phyloP scores from a whole-genome alignment of 2,888 invertebrate genomes.

The Ecliptopera silaceata region DNA sequence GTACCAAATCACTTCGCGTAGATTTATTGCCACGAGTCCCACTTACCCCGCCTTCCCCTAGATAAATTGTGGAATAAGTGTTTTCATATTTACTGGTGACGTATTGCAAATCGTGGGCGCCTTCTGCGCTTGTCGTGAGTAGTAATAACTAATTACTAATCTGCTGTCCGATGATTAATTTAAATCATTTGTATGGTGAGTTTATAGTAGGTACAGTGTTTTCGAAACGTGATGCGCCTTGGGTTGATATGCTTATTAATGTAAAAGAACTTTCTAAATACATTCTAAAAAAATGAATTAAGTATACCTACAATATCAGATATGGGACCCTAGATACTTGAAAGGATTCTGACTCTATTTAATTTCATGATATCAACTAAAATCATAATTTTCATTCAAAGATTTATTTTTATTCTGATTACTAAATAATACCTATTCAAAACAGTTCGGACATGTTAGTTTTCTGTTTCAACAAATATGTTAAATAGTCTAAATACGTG shows the following conservation, averaged over 20 bases:
- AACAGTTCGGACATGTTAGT: no score
- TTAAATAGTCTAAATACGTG: no score
- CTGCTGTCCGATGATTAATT: constrained; percentile 72
- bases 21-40: constrained; percentile 77
- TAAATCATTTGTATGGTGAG: constrained; percentile 75
- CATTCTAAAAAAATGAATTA: no score
- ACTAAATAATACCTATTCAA: no score
- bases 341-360: no score
- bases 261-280: no score
- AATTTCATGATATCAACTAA: no score
- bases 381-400: no score
- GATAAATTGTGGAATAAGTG: constrained; percentile 81
- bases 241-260: not conserved
- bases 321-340: no score
- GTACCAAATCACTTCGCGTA: constrained; percentile 79
- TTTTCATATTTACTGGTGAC: constrained; percentile 82
- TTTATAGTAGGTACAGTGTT: constrained; percentile 68
- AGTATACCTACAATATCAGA: no score
- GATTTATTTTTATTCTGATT: no score
- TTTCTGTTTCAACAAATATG: no score
- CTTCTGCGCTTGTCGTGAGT: constrained; percentile 72
- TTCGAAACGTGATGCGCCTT: constrained; percentile 52
- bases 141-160: constrained; percentile 71
- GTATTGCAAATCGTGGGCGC: constrained; percentile 76
- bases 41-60: constrained; percentile 70